These are phyloP conservation scores for Thelaira solivaga DNA, from an alignment of 2,888 invertebrate genomes.

Conservation along the genomic window DNA sequence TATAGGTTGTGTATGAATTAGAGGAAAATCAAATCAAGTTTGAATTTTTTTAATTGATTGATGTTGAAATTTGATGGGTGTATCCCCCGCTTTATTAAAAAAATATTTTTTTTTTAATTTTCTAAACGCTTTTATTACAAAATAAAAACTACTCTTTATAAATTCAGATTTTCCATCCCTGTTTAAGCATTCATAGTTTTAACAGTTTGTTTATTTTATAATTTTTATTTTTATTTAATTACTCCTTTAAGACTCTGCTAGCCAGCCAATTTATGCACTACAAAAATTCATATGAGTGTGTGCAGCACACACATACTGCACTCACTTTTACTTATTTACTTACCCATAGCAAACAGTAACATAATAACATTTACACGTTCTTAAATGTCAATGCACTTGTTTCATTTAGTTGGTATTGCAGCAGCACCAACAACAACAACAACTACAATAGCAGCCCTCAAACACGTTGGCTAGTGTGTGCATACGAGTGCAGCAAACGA, in stretches of 20 bases:
- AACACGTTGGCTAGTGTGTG: conserved; percentile 1
- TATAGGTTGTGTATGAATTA: too few relatives aligned
- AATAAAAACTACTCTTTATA: too few relatives aligned
- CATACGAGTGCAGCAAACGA: too few relatives aligned
- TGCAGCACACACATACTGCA: background rate
- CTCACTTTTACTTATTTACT: background rate
- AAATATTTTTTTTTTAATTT: too few relatives aligned
- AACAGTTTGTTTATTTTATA: too few relatives aligned
- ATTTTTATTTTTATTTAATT: background rate
- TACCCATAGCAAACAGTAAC: conserved; percentile 39
- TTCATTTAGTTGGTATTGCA: conserved; percentile 36
- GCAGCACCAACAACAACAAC: background rate
- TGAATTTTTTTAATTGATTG: too few relatives aligned
- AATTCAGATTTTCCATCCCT: too few relatives aligned
- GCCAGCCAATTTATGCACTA: background rate
- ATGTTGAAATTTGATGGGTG: too few relatives aligned
- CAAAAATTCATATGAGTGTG: conserved; percentile 16
- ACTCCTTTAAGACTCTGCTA: conserved; percentile 14
- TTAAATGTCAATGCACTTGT: conserved; percentile 62
- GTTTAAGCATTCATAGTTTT: too few relatives aligned
- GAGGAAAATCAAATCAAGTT: too few relatives aligned
- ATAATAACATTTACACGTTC: conserved; percentile 59
- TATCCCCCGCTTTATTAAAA: too few relatives aligned
- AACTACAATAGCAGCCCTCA: conserved; percentile 3
- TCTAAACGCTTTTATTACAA: too few relatives aligned